Evolutionary conservation across 1,140 invertebrate species (phyloP), one percentile per base, ranked within the genome.

Genomic region (Steinernema feltiae): DNA sequence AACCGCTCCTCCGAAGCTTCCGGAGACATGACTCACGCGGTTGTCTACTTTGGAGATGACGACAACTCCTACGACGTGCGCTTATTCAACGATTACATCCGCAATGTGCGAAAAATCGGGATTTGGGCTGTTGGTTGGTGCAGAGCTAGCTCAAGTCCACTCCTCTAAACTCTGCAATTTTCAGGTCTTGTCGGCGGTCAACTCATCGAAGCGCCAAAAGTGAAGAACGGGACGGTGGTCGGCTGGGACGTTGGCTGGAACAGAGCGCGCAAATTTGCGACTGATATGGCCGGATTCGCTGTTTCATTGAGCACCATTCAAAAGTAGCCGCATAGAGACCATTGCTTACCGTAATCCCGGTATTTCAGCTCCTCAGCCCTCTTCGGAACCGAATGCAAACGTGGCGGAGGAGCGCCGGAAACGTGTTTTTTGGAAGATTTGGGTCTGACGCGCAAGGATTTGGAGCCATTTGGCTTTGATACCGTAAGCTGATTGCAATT

Each of bases 61-160:
- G 78, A 79, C 69, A 79, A 79, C 71, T 70, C 77, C 7, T 79
- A 79, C 78, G 78, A 79, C 32, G 1, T 80, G 1, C 71, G 78
- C 3, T 41, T 79, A 1, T 79, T 79, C 53, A 69, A 79, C 24
- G 48, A 79, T 21, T 79, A 70, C 32, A 79, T 79, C 31, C 71
- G 77, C 12, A 79, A 79, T 15, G 77, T 79, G 1, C 79, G 79
- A 32, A 75, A 24, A 30, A 7, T 79, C 1, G 77, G 77, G 3
- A 21, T 79, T n/a, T 79, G 77, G 77, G 77, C 77, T 46, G 77
- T 79, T 75, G 77, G 77, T 77, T 17, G 30, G 69, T 74, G 35
- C 35, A 41, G 7, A 7, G 18, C 7, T 41, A 41, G 35, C 35
- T n/a, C n/a, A n/a, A n/a, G n/a, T n/a, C n/a, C n/a, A n/a, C 18